A percentile compares a stretch with the other conserved stretches of the same genome.
Evolutionary conservation across 2,113 vertebrate species (phyloP).

Genomic region (Ophthalmolycus amberensis): DNA sequence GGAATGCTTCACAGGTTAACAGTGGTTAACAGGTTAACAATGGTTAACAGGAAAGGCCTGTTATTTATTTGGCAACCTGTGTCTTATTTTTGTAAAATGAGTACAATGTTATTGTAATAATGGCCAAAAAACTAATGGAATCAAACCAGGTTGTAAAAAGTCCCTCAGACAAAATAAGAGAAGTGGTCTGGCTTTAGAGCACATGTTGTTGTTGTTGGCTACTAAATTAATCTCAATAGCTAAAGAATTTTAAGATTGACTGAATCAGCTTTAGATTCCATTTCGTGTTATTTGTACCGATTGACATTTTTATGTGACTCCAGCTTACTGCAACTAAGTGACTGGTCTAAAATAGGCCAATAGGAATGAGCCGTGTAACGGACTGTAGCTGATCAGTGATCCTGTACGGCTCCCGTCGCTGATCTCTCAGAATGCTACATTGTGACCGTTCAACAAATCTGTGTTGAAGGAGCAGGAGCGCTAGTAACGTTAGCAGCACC

Average conservation of each 20-base stretch:
- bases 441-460: not conserved
- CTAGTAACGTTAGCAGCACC: not conserved
- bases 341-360: not conserved
- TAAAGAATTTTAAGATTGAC: not conserved
- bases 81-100: constrained; percentile 1
- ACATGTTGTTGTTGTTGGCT: constrained; percentile 11
- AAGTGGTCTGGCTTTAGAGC: not conserved
- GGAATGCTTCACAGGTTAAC: not conserved
- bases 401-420: not conserved
- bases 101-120: not conserved
- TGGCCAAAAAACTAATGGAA: not conserved
- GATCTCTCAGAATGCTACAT: not conserved
- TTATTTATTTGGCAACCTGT: not conserved
- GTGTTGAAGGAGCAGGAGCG: not conserved
- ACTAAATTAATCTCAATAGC: not conserved
- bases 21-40: no score
- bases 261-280: not conserved
- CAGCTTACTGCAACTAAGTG: not conserved
- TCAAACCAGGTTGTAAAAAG: not conserved
- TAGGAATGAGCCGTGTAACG: not conserved
- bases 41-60: not conserved
- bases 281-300: not conserved
- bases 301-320: not conserved
- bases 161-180: not conserved
- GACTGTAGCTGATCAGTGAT: not conserved